Percentiles rank a stretch among this genome's conserved stretches.
These are phyloP conservation scores for Varroa destructor DNA, from an alignment of 1,140 invertebrate genomes.

Conservation along the genomic window DNA sequence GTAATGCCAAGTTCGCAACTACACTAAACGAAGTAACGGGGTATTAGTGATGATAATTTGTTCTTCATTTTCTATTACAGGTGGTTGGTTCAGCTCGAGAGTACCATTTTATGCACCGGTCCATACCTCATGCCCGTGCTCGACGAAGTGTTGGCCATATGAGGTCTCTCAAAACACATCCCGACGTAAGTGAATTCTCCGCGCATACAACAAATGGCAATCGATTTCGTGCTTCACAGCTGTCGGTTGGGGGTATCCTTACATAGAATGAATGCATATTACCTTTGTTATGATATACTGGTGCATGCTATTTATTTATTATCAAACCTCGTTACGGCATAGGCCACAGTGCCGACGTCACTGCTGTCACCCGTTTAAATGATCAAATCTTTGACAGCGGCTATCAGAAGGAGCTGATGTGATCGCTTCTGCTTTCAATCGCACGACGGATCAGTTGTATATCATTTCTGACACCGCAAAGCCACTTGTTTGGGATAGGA, in stretches of 20 bases:
- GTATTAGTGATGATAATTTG: too few relatives aligned
- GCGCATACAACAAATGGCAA: background rate
- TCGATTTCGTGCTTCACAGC: background rate
- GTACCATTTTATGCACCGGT: constrained; percentile 79
- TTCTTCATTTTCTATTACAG: constrained; percentile 43
- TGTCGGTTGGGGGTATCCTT: background rate
- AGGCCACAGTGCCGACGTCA: background rate
- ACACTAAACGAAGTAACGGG: background rate
- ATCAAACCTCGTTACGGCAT: background rate
- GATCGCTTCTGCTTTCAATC: background rate
- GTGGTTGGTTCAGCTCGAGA: constrained; percentile 65
- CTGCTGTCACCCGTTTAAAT: background rate
- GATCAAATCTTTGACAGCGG: constrained; percentile 27
- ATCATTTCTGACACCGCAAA: too few relatives aligned
- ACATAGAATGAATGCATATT: too few relatives aligned
- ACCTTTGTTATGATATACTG: too few relatives aligned
- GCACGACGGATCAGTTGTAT: too few relatives aligned
- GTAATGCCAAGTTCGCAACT: too few relatives aligned
- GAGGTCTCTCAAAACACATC: constrained; percentile 70
- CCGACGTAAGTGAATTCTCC: constrained; percentile 55
- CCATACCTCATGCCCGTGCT: constrained; percentile 64
- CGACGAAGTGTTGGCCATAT: constrained; percentile 72
- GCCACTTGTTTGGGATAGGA: too few relatives aligned
- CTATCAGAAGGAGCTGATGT: background rate
- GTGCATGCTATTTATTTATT: too few relatives aligned